Evolutionary conservation across 1,140 invertebrate genomes (phyloP).

Genomic region (Pomacea maculata): DNA sequence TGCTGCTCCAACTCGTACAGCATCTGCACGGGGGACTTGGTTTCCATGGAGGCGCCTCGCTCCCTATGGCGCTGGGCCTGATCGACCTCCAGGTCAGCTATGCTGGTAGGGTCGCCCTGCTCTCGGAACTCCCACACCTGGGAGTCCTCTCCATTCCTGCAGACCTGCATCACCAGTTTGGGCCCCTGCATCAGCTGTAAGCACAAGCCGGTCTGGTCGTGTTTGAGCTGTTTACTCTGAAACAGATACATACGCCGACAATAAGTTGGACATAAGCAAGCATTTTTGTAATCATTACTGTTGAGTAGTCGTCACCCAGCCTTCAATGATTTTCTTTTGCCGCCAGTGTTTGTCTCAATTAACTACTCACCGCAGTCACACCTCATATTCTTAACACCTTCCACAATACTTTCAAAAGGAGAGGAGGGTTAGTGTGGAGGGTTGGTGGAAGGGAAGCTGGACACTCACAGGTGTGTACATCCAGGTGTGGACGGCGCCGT

Average conservation of each 20-base stretch:
- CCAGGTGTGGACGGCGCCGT: slow-evolving; percentile 40
- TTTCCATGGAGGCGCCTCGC: too few relatives aligned
- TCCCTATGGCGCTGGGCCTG: neutral
- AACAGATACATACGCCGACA: too few relatives aligned
- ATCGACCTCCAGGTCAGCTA: neutral
- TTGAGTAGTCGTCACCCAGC: too few relatives aligned
- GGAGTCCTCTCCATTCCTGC: slow-evolving; percentile 26
- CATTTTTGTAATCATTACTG: too few relatives aligned
- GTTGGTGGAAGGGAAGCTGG: too few relatives aligned
- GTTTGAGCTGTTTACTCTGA: slow-evolving; percentile 41
- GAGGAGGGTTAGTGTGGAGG: too few relatives aligned
- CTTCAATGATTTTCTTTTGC: too few relatives aligned
- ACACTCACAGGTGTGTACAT: slow-evolving; percentile 34
- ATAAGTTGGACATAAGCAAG: too few relatives aligned
- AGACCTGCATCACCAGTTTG: slow-evolving; percentile 39
- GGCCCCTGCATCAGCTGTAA: slow-evolving; percentile 40
- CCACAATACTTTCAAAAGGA: too few relatives aligned
- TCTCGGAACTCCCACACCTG: slow-evolving; percentile 49
- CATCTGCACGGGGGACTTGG: slow-evolving; percentile 6
- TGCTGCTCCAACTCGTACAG: neutral
- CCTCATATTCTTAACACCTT: too few relatives aligned
- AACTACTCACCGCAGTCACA: too few relatives aligned
- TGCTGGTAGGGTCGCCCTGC: slow-evolving; percentile 5
- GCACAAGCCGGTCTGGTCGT: slow-evolving; percentile 44
- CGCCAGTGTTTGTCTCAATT: too few relatives aligned